Base-by-base conservation (phyloP, 2,888 invertebrate genomes). In the Altica lythri region DNA sequence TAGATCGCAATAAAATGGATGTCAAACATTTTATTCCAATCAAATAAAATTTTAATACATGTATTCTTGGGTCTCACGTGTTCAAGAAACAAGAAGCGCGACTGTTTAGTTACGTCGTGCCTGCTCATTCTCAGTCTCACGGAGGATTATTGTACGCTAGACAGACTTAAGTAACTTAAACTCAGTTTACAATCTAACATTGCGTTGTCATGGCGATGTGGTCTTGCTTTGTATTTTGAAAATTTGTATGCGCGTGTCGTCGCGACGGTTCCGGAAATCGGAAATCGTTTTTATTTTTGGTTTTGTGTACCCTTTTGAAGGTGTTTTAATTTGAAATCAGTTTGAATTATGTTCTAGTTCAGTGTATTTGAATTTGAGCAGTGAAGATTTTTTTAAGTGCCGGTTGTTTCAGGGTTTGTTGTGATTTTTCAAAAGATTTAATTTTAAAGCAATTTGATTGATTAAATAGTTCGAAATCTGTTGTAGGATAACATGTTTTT, bases 151-250 rank as follows among this genome's bases (percentile, higher is more conserved):
- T 16, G n/a, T n/a, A 34, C 14, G 34, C 17, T 35, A 47, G 47
- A 34, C 50, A 14, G 10, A 18, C 35, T 45, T 44, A 47, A 43
- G 44, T 44, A 34, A 48, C 42, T 52, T 43, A 38, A 55, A 53
- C n/a, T 60, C 53, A 57, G 60, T 60, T 55, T 29, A 35, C 32
- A 43, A 53, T 50, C 17, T 38, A 44, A 35, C 50, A n/a, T n/a
- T n/a, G n/a, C n/a, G 51, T 57, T 48, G 60, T 42, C 35, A 53
- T 50, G 57, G 38, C 54, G 12, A 53, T 55, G 44, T 47, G 44
- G 49, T 18, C 40, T 14, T 18, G 30, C 35, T 51, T 53, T 40
- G 18, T 45, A 46, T 44, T 54, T 50, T 25, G 47, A 9, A 29
- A 35, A 37, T 44, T 16, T 22, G 48, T 27, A 22, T 16, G 42